Evolutionary conservation across 2,888 invertebrate genomes (phyloP), one percentile per base, ranked within the genome.

Genomic region (Papilio gigon): DNA sequence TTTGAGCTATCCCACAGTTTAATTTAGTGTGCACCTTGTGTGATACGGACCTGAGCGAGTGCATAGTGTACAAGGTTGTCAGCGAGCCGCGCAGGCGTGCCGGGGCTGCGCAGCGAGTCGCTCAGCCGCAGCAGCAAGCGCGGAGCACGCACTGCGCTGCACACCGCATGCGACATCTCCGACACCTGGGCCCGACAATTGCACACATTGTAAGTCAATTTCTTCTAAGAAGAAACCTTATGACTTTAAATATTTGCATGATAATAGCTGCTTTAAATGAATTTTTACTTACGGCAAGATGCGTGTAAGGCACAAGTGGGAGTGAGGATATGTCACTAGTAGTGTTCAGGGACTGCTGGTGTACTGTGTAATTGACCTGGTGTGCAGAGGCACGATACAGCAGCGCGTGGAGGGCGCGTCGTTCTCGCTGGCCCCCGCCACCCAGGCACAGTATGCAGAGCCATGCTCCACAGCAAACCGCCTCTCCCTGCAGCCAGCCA

Each of bases 101-200:
- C 17, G 8, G 42, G 42, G n/a, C 70, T 59, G 22, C 44, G 66
- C 27, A 53, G 40, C 12, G 47, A 66, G 58, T 70, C 71, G 53
- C 68, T 64, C 37, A 70, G 60, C 61, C 40, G 44, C 22, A 72
- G 66, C 37, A 65, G 59, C 40, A 65, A 60, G n/a, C 20, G 37
- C 4, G 68, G 64, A 1, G 53, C 25, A 1, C 35, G 60, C 35
- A 67, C 42, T 6, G 60, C 42, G 20, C 22, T 20, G 22, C n/a
- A 63, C 67, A 60, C 33, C 20, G 30, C 42, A n/a, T 14, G 42
- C 9, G 35, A 40, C 59, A 64, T 20, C 56, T 58, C 63, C 1
- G 30, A 40, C 12, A 44, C 50, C 70, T 65, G n/a, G 17, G 33
- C 17, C 9, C 8, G 9, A 20, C 22, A 25, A 47, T 17, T 35